phyloP scores from a whole-genome alignment of 2,888 invertebrate species.

The Tinea pellionella region DNA sequence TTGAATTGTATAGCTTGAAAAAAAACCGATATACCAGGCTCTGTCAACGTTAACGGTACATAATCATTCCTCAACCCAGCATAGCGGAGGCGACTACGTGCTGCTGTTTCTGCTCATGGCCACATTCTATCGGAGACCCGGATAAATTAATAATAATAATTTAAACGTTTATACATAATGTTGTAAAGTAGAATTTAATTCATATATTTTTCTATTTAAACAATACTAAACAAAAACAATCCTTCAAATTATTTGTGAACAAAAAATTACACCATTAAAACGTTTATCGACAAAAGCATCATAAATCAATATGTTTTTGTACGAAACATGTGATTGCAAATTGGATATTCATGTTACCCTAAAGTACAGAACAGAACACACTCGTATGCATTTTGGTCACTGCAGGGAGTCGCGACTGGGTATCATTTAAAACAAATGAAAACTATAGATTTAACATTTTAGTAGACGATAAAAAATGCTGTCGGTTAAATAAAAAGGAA shows the following conservation, averaged over 20 bases:
- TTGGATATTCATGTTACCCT: conserved; percentile 28
- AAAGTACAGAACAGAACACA: conserved; percentile 13
- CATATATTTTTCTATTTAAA: too few species aligned
- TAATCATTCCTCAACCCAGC: too few species aligned
- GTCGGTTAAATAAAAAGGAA: neutral
- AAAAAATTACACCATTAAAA: conserved; percentile 15
- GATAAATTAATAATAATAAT: too few species aligned
- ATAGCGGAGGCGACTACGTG: too few species aligned
- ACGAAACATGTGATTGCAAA: conserved; percentile 20
- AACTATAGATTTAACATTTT: neutral
- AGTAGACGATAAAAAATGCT: neutral
- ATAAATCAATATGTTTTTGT: neutral
- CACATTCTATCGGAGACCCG: too few species aligned
- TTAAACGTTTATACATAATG: too few species aligned
- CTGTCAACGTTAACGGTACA: too few species aligned
- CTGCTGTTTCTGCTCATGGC: too few species aligned
- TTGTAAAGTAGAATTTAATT: too few species aligned
- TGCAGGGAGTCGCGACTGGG: neutral
- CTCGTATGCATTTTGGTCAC: neutral
- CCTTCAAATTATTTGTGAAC: conserved; percentile 21
- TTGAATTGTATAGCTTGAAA: too few species aligned
- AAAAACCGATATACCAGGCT: too few species aligned
- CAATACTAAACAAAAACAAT: conserved; percentile 17
- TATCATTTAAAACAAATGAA: neutral
- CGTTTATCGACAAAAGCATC: neutral